These are phyloP conservation scores for Octodonta nipae DNA, from an alignment of 2,888 invertebrate species.

Conservation along the genomic window DNA sequence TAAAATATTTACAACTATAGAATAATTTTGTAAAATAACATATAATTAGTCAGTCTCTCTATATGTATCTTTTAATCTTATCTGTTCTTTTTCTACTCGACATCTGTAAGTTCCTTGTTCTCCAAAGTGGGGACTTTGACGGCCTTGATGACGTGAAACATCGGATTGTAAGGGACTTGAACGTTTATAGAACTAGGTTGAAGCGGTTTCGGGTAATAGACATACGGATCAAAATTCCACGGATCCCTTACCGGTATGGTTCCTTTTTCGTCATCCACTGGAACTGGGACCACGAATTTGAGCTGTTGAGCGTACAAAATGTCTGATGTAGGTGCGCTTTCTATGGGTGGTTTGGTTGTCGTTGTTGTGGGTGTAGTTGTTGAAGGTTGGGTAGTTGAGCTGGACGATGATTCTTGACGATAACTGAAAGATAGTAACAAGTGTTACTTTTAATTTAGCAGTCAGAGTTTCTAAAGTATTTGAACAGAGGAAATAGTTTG, in stretches of 20 bases:
- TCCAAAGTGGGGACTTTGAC: constrained; percentile 23
- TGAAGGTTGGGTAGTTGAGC: constrained; percentile 15
- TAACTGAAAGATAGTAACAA: too few relatives aligned
- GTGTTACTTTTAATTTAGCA: too few relatives aligned
- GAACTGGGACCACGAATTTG: constrained; percentile 31
- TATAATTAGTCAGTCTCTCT: too few relatives aligned
- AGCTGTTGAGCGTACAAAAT: constrained; percentile 24
- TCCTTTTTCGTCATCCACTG: constrained; percentile 16
- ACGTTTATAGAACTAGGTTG: constrained; percentile 26
- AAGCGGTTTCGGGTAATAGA: constrained; percentile 28
- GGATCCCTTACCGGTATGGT: constrained; percentile 18
- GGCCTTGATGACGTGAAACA: constrained; percentile 29
- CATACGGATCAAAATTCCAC: constrained; percentile 27
- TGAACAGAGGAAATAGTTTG: too few relatives aligned
- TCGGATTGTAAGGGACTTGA: constrained; percentile 28
- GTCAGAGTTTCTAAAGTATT: too few relatives aligned
- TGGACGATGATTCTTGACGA: constrained; percentile 1
- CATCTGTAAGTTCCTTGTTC: constrained; percentile 3
- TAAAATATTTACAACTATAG: too few relatives aligned
- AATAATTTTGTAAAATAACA: too few relatives aligned
- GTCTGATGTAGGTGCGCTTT: constrained; percentile 12
- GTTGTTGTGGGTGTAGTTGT: constrained; percentile 15
- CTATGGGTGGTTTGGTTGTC: constrained; percentile 10
- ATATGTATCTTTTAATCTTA: too few relatives aligned
- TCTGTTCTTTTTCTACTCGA: constrained; percentile 2